Base-by-base conservation (phyloP, 2,113 vertebrate species). In the Boleophthalmus pectinirostris region DNA sequence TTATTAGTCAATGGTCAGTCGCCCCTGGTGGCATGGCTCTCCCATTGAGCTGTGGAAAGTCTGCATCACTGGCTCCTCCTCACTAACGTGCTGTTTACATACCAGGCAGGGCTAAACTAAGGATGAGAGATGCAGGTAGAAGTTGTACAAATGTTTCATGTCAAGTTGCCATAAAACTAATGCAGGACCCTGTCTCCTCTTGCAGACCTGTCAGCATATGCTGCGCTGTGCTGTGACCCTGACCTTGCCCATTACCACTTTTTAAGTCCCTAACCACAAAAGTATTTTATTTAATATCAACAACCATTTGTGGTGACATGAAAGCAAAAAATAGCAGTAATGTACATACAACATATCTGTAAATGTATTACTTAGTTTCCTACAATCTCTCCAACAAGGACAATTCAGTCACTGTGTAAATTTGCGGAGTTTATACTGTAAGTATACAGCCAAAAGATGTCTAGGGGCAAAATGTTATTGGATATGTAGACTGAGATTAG, bases 41-140 rank as follows among this genome's bases (percentile, higher is more conserved):
- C 85, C 81, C 77, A 77, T 77, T 68, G 75, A 88, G 79, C 80
- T 66, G 70, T 93, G 91, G 91, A 93, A 93, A 93, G 75, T 91
- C 43, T 82, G 87, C 86, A 87, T 93, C 91, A 92, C 85, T 20
- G 78, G 2, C 51, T 54, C 73, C 82, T 73, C 74, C 80, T 86
- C 85, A 82, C 85, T 74, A 76, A 82, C 58, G 25, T 78, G 9
- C 61, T 91, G 91, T 90, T 90, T 90, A 85, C 87, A 86, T 89
- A 86, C 85, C 87, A 84, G 66, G 82, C 84, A 74, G 72, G 73
- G 77, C 79, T 82, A 76, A 64, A 43, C 71, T 66, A 54, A 80
- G 53, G 77, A 75, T 46, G 56, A 29, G 75, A 45, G 77, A 70
- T 69, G 25, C 29, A 20, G 70, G 51, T 78, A 60, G 69, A 23